Percentiles rank a stretch among this genome's conserved stretches.
Conservation (phyloP, 2,797 vertebrate species). For the Triplophysa yarkandensis region DNA sequence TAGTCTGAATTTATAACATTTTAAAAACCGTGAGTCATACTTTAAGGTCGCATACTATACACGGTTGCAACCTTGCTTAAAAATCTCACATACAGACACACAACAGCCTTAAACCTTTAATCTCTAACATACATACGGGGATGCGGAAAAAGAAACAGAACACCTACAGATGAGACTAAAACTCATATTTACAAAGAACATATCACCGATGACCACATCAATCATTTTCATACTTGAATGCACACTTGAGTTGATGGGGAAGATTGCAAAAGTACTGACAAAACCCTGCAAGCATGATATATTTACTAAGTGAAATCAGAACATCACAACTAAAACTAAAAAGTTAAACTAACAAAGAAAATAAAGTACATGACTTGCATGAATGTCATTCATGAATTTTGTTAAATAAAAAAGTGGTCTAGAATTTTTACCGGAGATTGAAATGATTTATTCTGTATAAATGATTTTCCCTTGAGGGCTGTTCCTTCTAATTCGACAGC, state of each 20-base stretch:
- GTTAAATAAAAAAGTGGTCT: not conserved
- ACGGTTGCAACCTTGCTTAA: slow-evolving; percentile 14
- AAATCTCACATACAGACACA: slow-evolving; percentile 48
- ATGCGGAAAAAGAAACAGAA: slow-evolving; percentile 59
- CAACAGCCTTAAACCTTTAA: slow-evolving; percentile 13
- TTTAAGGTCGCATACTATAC: slow-evolving; percentile 58
- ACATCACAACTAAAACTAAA: slow-evolving; percentile 22
- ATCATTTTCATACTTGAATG: slow-evolving; percentile 14
- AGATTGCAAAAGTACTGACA: not conserved
- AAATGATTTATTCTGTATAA: slow-evolving; percentile 9
- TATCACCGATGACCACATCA: slow-evolving; percentile 31
- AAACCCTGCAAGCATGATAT: slow-evolving; percentile 14
- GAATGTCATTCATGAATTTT: slow-evolving; percentile 2
- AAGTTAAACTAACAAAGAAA: not conserved
- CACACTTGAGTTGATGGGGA: slow-evolving; percentile 5
- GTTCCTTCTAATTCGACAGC: slow-evolving; percentile 46
- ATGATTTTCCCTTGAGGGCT: slow-evolving; percentile 14
- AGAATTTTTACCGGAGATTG: not conserved
- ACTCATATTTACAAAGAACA: slow-evolving; percentile 71
- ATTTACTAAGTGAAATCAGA: slow-evolving; percentile 12
- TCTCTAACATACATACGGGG: slow-evolving; percentile 56
- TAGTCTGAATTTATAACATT: slow-evolving; percentile 67
- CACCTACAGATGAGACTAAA: slow-evolving; percentile 58
- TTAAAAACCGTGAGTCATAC: slow-evolving; percentile 61
- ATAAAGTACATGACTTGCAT: slow-evolving; percentile 19